Evolutionary conservation across 2,888 invertebrate genomes (phyloP).

Genomic region (Morpho helenor): DNA sequence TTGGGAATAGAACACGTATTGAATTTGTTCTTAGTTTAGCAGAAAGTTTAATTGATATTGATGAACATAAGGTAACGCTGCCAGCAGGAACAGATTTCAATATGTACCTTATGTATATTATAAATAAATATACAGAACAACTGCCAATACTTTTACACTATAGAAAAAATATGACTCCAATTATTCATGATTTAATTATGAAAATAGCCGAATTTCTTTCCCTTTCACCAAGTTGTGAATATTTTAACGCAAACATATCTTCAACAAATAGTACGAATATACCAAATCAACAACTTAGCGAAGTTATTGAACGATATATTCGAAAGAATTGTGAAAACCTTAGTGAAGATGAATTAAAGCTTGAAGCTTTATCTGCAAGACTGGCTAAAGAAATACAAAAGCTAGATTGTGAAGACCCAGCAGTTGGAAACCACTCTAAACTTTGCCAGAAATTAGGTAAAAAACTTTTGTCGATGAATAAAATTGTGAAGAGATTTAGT

Average conservation of each 20-base stretch:
- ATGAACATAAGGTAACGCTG: slow-evolving; percentile 25
- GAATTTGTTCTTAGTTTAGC: slow-evolving; percentile 47
- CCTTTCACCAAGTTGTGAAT: slow-evolving; percentile 4
- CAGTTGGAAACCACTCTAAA: slow-evolving; percentile 30
- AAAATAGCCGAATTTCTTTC: slow-evolving; percentile 5
- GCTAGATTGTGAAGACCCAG: slow-evolving; percentile 33
- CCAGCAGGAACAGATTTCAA: neutral
- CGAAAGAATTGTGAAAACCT: slow-evolving; percentile 40
- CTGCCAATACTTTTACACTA: slow-evolving; percentile 11
- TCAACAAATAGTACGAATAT: slow-evolving; percentile 6
- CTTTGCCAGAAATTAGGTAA: too few species aligned
- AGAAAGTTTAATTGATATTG: slow-evolving; percentile 42
- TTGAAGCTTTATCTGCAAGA: slow-evolving; percentile 47
- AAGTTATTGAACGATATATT: slow-evolving; percentile 48
- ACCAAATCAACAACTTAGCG: slow-evolving; percentile 37
- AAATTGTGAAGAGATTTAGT: slow-evolving; percentile 37
- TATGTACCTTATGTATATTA: slow-evolving; percentile 3
- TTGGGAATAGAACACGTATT: slow-evolving; percentile 36
- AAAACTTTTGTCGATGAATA: slow-evolving; percentile 17
- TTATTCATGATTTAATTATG: slow-evolving; percentile 11
- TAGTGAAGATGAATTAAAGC: slow-evolving; percentile 44
- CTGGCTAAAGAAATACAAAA: slow-evolving; percentile 45
- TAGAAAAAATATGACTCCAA: slow-evolving; percentile 6
- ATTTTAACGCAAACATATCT: slow-evolving; percentile 4
- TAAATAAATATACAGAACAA: slow-evolving; percentile 15